Evolutionary conservation across 1,140 invertebrate genomes (phyloP).

Genomic region (Lysiphlebus fabarum): DNA sequence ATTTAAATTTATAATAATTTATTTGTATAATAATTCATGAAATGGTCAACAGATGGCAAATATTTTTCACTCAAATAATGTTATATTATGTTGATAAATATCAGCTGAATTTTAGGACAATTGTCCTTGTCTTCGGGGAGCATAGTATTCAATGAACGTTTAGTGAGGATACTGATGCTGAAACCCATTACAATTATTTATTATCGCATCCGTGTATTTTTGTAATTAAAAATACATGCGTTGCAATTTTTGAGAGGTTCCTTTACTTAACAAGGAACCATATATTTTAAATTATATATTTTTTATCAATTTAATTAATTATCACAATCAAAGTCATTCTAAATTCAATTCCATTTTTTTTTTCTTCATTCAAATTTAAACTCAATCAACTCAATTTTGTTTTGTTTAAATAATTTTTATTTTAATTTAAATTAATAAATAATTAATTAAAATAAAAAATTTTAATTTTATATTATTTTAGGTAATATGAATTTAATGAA

Average conservation of each 20-base stretch:
- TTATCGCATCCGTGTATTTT: conserved; percentile 56
- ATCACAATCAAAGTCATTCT: too few relatives aligned
- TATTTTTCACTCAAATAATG: conserved; percentile 25
- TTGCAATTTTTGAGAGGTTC: conserved; percentile 66
- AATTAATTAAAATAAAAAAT: not conserved
- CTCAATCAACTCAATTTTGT: too few relatives aligned
- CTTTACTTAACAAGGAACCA: conserved; percentile 64
- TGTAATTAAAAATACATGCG: conserved; percentile 39
- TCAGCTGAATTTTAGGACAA: not conserved
- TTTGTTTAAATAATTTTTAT: too few relatives aligned
- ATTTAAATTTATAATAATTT: not conserved
- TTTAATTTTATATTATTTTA: not conserved
- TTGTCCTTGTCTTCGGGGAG: conserved; percentile 67
- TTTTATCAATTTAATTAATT: too few relatives aligned
- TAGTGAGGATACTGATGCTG: conserved; percentile 69
- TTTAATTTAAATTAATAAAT: too few relatives aligned
- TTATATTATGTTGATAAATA: not conserved
- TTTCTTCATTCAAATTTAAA: too few relatives aligned
- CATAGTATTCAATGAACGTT: conserved; percentile 67
- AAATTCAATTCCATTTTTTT: too few relatives aligned
- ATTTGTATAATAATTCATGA: not conserved
- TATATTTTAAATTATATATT: not conserved
- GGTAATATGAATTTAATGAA: not conserved
- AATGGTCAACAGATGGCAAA: conserved; percentile 33
- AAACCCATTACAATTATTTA: conserved; percentile 55